These are phyloP conservation scores for Drosophila tristis DNA, from an alignment of 1,140 invertebrate species.

Conservation along the genomic window DNA sequence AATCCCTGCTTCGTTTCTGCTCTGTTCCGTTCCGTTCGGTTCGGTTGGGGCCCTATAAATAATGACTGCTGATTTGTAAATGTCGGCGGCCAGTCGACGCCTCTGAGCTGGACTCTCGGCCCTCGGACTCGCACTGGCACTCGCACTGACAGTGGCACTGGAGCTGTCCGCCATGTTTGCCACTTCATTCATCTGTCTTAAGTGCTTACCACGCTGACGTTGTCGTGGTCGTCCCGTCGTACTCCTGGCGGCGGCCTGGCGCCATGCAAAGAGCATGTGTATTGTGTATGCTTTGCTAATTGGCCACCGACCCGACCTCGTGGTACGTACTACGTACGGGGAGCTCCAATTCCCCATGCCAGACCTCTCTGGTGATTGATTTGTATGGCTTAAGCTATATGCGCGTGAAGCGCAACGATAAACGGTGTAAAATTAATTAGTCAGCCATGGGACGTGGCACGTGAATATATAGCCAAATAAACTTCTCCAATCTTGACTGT, in stretches of 20 bases:
- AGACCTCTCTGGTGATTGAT: slow-evolving; percentile 58
- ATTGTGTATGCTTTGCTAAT: slow-evolving; percentile 76
- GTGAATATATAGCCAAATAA: slow-evolving; percentile 30
- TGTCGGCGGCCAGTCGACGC: slow-evolving; percentile 63
- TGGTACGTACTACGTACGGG: background rate
- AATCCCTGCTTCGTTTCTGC: no score
- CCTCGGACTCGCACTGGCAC: slow-evolving; percentile 9
- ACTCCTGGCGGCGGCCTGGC: slow-evolving; percentile 46
- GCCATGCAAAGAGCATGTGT: slow-evolving; percentile 71
- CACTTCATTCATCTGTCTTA: slow-evolving; percentile 81
- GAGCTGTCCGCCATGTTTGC: slow-evolving; percentile 70
- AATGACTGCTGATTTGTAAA: slow-evolving; percentile 73
- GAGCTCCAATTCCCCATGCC: background rate
- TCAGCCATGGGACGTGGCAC: slow-evolving; percentile 35
- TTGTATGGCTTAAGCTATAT: slow-evolving; percentile 70
- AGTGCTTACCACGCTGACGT: slow-evolving; percentile 58
- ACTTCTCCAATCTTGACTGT: slow-evolving; percentile 36
- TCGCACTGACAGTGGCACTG: slow-evolving; percentile 13
- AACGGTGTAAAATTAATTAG: slow-evolving; percentile 81
- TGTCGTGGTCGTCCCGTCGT: slow-evolving; percentile 30
- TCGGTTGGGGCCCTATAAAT: slow-evolving; percentile 51
- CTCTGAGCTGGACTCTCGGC: slow-evolving; percentile 43
- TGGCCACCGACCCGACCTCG: slow-evolving; percentile 29
- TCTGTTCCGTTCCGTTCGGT: background rate
- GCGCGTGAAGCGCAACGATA: slow-evolving; percentile 69